Base-by-base conservation (phyloP, 2,113 vertebrate genomes). In the Damaliscus lunatus region DNA sequence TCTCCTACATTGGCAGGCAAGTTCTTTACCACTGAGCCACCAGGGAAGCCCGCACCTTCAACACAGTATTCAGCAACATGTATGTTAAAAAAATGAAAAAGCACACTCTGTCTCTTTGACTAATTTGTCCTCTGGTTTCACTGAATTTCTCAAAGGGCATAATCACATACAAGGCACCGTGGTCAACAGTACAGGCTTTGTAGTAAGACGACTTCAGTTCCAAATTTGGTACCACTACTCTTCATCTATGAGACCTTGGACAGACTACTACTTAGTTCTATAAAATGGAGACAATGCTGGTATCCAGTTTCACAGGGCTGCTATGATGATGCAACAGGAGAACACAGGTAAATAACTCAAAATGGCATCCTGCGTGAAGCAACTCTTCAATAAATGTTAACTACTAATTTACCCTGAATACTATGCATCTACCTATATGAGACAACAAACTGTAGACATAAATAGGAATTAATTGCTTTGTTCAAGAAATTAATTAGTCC, bases 81-180 rank as follows among this genome's bases (percentile, higher is more conserved):
- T 11, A 40, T 4, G 25, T 23, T 71, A 25, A 59, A 91, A 90
- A 52, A 74, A 95, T 84, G 43, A 74, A 89, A 96, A 57, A 43
- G 46, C 71, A 57, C 7, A 71, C 80, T 77, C 16, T 16, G 21
- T 50, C 48, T 85, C 67, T 48, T 95, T 2, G 3, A 52, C 85
- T 77, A n/a, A 77, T n/a, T 60, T 92, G 27, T 90, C 23, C 48
- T 81, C 50, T 90, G 60, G 36, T 83, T 91, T 94, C 88, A 87
- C 0, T 23, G 27, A 29, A 64, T 84, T 95, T 95, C 50, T 92
- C 96, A 71, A 92, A 85, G 88, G 33, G 40, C 25, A 60, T 15
- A 64, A 81, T 74, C 40, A 36, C 71, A 87, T 55, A n/a, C 13
- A 71, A 96, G 74, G 31, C 5, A 52, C 29, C 8, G 17, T 52